These are phyloP conservation scores for Mesocricetus auratus DNA, from an alignment of 2,113 vertebrate genomes.

Conservation along the genomic window DNA sequence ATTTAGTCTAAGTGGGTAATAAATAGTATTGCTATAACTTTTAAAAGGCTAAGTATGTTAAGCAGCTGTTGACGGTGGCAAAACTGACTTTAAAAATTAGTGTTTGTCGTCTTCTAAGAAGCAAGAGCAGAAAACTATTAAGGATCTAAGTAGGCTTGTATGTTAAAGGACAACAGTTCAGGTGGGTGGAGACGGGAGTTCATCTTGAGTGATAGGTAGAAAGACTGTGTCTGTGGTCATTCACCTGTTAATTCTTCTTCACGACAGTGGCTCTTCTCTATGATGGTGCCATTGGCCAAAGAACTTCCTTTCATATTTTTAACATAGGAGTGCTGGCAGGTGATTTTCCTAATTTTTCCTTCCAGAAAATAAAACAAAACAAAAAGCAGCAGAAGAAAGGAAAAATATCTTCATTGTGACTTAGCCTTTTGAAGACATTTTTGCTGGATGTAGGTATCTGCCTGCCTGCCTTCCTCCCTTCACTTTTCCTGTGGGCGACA, in stretches of 20 bases:
- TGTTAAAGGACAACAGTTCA: not conserved
- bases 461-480: not conserved
- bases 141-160: conserved; percentile 8
- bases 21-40: conserved; percentile 39
- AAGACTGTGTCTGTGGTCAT: not conserved
- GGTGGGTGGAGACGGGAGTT: not conserved
- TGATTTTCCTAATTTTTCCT: not conserved
- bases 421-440: conserved; percentile 32
- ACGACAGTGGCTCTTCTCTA: not conserved
- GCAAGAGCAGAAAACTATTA: conserved; percentile 13
- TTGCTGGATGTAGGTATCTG: not conserved
- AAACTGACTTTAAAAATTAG: conserved; percentile 53
- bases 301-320: not conserved
- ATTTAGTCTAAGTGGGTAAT: conserved; percentile 59
- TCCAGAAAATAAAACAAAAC: not conserved
- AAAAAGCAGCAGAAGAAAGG: not conserved
- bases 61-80: conserved; percentile 4
- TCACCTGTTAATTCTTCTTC: not conserved
- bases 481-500: not conserved
- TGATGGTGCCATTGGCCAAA: not conserved
- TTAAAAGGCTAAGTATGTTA: conserved; percentile 23
- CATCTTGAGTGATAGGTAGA: conserved; percentile 23
- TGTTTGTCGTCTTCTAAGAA: conserved; percentile 49
- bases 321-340: not conserved
- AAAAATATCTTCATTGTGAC: conserved; percentile 20